Percentiles rank a stretch among this genome's conserved stretches.
Conservation (phyloP, 92 coral and sea anemone species). For the Heteractis magnifica region DNA sequence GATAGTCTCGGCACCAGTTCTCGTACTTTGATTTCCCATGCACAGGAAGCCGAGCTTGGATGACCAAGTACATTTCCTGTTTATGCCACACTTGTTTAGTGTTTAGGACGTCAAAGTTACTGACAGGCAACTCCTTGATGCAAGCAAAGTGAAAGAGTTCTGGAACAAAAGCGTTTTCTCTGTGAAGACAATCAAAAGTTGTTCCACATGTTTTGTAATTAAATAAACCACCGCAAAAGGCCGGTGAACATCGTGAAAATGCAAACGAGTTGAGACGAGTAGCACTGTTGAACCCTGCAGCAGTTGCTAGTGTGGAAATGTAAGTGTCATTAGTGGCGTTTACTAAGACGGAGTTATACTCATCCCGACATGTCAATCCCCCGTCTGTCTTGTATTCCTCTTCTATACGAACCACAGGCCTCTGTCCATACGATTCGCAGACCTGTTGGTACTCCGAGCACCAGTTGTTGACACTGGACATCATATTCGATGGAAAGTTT, state of each 20-base stretch:
- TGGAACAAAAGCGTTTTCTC: background rate
- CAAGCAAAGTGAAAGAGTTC: conserved; percentile 28
- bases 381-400: background rate
- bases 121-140: conserved; percentile 20
- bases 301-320: conserved; percentile 3
- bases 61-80: conserved; percentile 36
- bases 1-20: conserved; percentile 63
- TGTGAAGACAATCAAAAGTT: conserved; percentile 39
- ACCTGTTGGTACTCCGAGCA: conserved; percentile 46
- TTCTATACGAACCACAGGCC: conserved; percentile 35
- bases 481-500: conserved; percentile 19
- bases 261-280: conserved; percentile 38
- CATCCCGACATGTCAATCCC: background rate
- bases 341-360: background rate
- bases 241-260: conserved; percentile 28
- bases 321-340: background rate
- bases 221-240: conserved; percentile 21
- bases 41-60: conserved; percentile 44
- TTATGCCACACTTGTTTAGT: conserved; percentile 14
- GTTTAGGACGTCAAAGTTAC: conserved; percentile 48
- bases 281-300: conserved; percentile 42
- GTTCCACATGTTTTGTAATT: conserved; percentile 33
- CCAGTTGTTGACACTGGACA: conserved; percentile 28
- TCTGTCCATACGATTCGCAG: conserved; percentile 53
- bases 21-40: conserved; percentile 31